Conservation (phyloP, 35 echinoderm and acorn worm species). For the Strongylocentrotus purpuratus region DNA sequence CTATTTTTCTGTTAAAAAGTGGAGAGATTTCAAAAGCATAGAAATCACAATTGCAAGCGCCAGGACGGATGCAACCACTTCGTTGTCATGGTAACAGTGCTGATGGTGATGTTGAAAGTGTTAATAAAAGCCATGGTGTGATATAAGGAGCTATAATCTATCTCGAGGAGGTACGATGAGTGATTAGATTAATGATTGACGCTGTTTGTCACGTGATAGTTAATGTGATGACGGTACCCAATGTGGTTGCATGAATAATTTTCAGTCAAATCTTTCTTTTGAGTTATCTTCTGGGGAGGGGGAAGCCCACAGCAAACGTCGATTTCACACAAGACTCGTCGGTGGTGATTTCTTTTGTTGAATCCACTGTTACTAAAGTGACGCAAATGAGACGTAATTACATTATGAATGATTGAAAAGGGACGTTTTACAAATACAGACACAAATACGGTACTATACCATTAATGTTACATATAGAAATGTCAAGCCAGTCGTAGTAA, state of each 20-base stretch:
- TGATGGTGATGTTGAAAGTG: background rate
- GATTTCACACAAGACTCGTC: too few relatives aligned
- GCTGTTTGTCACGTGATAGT: background rate
- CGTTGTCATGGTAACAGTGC: background rate
- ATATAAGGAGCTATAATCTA: background rate
- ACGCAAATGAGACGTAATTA: too few relatives aligned
- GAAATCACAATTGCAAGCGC: background rate
- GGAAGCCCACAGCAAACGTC: too few relatives aligned
- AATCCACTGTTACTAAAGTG: too few relatives aligned
- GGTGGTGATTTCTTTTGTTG: too few relatives aligned
- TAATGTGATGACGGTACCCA: background rate
- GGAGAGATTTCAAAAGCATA: background rate
- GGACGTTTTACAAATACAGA: too few relatives aligned
- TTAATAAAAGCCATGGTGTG: background rate
- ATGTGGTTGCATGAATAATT: background rate
- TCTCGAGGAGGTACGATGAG: background rate
- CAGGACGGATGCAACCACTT: background rate
- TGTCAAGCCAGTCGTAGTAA: too few relatives aligned
- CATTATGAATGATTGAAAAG: too few relatives aligned
- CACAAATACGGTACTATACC: too few relatives aligned
- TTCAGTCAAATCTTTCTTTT: background rate
- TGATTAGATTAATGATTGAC: background rate
- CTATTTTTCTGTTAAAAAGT: too few relatives aligned
- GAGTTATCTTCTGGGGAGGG: too few relatives aligned
- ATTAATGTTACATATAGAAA: too few relatives aligned